These are phyloP conservation scores for Lasius fuliginosus DNA, from an alignment of 2,888 invertebrate genomes.

Conservation along the genomic window DNA sequence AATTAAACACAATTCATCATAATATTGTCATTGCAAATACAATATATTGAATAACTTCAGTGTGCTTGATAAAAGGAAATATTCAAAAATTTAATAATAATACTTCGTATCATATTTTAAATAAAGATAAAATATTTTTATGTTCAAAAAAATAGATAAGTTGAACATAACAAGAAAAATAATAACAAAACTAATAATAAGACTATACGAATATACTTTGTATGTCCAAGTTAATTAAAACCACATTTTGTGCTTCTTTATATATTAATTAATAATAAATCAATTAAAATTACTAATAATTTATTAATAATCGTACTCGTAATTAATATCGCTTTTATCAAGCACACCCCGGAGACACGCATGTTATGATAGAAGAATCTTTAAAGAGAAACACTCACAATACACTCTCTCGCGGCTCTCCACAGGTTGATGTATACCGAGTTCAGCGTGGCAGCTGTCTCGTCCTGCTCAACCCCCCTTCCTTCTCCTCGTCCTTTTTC, in stretches of 20 bases:
- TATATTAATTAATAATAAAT: background rate
- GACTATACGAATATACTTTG: background rate
- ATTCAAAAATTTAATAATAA: background rate
- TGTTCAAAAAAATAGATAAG: background rate
- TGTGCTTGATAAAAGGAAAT: background rate
- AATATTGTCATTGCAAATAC: background rate
- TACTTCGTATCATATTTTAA: background rate
- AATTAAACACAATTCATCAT: background rate
- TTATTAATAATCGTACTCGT: background rate
- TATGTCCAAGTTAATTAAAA: constrained; percentile 18
- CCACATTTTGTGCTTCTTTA: background rate
- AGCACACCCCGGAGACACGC: background rate
- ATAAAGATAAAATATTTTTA: background rate
- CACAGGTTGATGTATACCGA: constrained; percentile 86
- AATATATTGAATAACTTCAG: background rate
- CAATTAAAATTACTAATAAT: background rate
- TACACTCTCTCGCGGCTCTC: constrained; percentile 87
- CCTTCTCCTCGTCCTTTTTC: background rate
- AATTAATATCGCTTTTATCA: constrained; percentile 17
- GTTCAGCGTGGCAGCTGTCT: constrained; percentile 78
- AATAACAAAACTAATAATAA: background rate
- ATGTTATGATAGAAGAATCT: background rate
- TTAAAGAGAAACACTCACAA: constrained; percentile 82
- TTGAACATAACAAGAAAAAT: background rate
- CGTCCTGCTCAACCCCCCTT: constrained; percentile 50